phyloP scores from a whole-genome alignment of 2,113 vertebrate genomes.

The Pedetes capensis region DNA sequence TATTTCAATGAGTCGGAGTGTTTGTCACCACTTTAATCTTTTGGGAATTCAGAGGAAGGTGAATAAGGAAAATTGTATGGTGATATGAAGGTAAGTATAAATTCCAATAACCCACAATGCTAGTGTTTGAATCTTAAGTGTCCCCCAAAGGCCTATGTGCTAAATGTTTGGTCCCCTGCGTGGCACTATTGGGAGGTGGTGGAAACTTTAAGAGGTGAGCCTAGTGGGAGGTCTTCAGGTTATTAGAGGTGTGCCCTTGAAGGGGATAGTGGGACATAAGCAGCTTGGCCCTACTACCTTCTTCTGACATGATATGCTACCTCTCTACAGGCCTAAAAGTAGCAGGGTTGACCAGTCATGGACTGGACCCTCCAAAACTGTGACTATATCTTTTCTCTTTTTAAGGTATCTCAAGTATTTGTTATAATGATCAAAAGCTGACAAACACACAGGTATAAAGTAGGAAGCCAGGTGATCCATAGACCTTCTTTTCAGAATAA shows the following conservation, averaged over 20 bases:
- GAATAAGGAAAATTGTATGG: not conserved
- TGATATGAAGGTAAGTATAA: not conserved
- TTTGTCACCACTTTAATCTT: constrained; percentile 17
- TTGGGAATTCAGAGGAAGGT: not conserved
- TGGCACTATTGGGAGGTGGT: not conserved
- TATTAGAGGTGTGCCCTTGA: too few species aligned
- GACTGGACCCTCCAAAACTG: not conserved
- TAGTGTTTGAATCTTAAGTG: not conserved
- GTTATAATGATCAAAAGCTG: not conserved
- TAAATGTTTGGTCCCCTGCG: not conserved
- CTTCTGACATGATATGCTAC: not conserved
- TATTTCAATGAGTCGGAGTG: not conserved
- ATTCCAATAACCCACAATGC: not conserved
- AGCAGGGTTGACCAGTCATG: not conserved
- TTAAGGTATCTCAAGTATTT: not conserved
- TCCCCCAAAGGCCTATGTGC: not conserved
- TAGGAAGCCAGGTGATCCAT: not conserved
- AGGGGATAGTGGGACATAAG: not conserved
- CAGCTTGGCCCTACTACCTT: not conserved
- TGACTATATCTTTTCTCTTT: not conserved
- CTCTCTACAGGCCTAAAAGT: not conserved
- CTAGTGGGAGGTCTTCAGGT: not conserved
- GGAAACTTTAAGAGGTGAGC: not conserved
- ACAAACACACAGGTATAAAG: not conserved
- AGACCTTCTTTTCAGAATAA: not conserved